Conservation (phyloP, 2,888 invertebrate genomes). For the Troides oblongomaculatus region DNA sequence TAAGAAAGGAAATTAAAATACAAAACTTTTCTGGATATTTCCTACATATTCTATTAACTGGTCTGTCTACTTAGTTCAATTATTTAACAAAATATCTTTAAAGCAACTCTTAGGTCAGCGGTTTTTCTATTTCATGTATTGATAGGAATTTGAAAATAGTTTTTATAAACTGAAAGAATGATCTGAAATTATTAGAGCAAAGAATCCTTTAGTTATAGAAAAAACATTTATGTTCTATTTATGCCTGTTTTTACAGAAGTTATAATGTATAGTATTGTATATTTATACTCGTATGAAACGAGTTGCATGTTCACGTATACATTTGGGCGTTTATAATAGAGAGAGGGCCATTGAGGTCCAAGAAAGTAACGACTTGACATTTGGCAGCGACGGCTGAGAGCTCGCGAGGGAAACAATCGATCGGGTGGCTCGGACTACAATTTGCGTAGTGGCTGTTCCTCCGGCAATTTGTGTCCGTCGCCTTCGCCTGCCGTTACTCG, state of each 20-base stretch:
- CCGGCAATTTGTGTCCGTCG: conserved; percentile 76
- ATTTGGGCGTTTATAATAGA: not conserved
- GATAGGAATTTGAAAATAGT: too few species aligned
- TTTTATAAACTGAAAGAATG: too few species aligned
- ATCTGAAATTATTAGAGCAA: too few species aligned
- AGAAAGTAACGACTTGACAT: conserved; percentile 13
- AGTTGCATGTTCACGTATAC: not conserved
- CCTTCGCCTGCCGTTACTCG: conserved; percentile 71
- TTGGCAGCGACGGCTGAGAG: conserved; percentile 11
- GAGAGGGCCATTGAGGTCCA: conserved; percentile 10
- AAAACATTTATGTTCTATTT: too few species aligned
- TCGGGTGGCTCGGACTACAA: conserved; percentile 59
- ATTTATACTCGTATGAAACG: not conserved
- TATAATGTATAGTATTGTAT: not conserved
- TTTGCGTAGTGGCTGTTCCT: conserved; percentile 73
- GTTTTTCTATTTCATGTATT: too few species aligned
- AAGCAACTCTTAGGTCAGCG: too few species aligned
- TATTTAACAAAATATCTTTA: too few species aligned
- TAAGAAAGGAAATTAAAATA: not conserved
- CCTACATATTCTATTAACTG: too few species aligned
- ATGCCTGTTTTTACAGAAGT: too few species aligned
- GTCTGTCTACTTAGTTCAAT: too few species aligned
- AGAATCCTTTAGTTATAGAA: too few species aligned
- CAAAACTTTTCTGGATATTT: not conserved
- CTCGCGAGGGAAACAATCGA: conserved; percentile 57